These are phyloP conservation scores for Alectura lathami DNA, from an alignment of 2,113 vertebrate species.

Conservation along the genomic window DNA sequence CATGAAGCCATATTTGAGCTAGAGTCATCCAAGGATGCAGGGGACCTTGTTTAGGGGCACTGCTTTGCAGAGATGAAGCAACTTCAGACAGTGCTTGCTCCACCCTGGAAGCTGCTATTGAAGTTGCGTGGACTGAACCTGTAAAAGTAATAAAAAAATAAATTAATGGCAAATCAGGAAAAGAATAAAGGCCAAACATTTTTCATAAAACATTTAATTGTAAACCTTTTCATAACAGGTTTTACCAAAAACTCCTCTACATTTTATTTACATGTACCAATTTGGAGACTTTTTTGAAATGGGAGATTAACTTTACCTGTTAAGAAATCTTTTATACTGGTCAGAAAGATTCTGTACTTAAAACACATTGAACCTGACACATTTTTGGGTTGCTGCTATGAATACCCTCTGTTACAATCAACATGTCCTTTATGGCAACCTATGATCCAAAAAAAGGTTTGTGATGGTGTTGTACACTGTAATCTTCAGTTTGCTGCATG, in stretches of 20 bases:
- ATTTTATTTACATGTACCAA: neutral
- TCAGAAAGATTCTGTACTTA: neutral
- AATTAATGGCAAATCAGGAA: neutral
- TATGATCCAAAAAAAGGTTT: neutral
- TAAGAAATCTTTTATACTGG: neutral
- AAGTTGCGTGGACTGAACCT: conserved; percentile 96
- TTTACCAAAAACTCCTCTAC: neutral
- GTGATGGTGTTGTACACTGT: neutral
- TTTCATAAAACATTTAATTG: neutral
- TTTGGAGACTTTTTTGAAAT: neutral
- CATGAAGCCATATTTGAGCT: conserved; percentile 98
- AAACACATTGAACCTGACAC: neutral
- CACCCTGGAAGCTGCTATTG: conserved; percentile 95
- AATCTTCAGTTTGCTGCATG: neutral
- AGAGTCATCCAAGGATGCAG: conserved; percentile 98
- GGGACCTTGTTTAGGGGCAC: conserved; percentile 93
- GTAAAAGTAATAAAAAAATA: neutral
- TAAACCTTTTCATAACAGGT: neutral
- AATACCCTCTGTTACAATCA: neutral
- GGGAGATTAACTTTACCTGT: neutral
- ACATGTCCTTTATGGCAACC: neutral
- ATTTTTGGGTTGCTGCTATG: neutral
- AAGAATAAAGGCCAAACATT: neutral
- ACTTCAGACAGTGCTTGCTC: conserved; percentile 97
- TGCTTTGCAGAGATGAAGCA: conserved; percentile 96